Evolutionary conservation across 2,113 vertebrate species (phyloP), one percentile per base, ranked within the genome.

Genomic region (Nestor notabilis): DNA sequence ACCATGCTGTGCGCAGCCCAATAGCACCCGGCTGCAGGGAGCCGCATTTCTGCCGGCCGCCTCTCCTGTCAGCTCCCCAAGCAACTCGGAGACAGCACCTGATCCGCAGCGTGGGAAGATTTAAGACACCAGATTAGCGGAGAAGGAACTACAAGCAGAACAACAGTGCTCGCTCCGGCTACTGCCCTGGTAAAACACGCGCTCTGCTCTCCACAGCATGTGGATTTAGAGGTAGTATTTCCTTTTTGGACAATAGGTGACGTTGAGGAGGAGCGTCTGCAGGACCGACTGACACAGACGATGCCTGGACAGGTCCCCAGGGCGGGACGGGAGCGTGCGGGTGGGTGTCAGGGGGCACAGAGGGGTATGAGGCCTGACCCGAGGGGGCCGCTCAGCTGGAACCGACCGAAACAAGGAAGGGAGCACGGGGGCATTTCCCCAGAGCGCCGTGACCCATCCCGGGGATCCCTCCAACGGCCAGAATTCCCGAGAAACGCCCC

Each of bases 11-110:
- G 9, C 1, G 7, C 68, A 21, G 52, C 44, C 16, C n/a, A 17
- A 0, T 12, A 2, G 3, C 0, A 2, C 4, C 0, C 4, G 17
- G 52, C 39, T 11, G n/a, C 47, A 7, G 43, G 49, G 33, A 58
- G 31, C 61, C 5, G 7, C 25, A 4, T 17, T 29, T 2, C 3
- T 0, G 20, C 17, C 3, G 12, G 16, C 41, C 28, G 56, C 28
- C 56, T 15, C 44, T 41, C n/a, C 60, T 10, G 23, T 12, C 83
- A 61, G 77, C 81, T 84, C 41, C 44, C 50, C 46, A 3, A 11
- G 80, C 80, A 21, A 14, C 53, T 5, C n/a, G 55, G 29, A 37
- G 47, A 37, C 55, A 37, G 74, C 50, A 78, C 85, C 88, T 43
- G 92, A 71, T 39, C 23, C 19, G 13, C 84, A 29, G 90, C 78